Evolutionary conservation across 2,888 invertebrate species (phyloP), one percentile per base, ranked within the genome.

Genomic region (Taenaris catops): DNA sequence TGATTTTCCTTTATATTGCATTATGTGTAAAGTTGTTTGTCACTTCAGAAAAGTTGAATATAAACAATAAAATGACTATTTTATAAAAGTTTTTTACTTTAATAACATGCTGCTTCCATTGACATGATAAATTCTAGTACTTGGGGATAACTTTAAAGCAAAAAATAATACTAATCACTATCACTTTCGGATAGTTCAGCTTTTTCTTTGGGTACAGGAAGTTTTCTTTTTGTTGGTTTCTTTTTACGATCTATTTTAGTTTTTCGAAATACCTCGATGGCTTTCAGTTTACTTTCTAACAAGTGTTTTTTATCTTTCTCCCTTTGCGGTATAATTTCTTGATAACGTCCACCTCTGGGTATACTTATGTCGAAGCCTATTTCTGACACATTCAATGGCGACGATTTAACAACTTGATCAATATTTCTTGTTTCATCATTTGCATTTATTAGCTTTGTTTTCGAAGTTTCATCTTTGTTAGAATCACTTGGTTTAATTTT

Each of bases 311-410:
- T 89, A 46, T 92, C 91, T 42, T 88, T 89, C 61, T 93, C 91
- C 46, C 91, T 89, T 60, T 95, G 95, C 0, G 94, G 94, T 58
- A 95, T 94, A 0, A 89, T 63, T 68, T 91, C 91, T 55, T 88
- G 80, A 32, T 58, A 69, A 41, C 74, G 58, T 41, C 73, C 72
- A 1, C 68, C 63, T 51, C 80, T 88, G 23, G 66, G 63, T 47
- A 78, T 69, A 38, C 58, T 55, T 38, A 80, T 65, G 52, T 79
- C 65, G 41, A 72, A 53, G 9, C 17, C 36, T 9, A 63, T 60
- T 25, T 61, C 59, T 2, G 51, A 41, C 8, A 59, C 60, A 4
- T 53, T 44, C 12, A 64, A 56, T 12, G 67, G 53, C n/a, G 74
- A 56, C 11, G 72, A 58, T 58, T 65, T 71, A 2, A 74, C 64